These are phyloP conservation scores for Poeciliopsis retropinna DNA, from an alignment of 2,113 vertebrate species.

Conservation along the genomic window DNA sequence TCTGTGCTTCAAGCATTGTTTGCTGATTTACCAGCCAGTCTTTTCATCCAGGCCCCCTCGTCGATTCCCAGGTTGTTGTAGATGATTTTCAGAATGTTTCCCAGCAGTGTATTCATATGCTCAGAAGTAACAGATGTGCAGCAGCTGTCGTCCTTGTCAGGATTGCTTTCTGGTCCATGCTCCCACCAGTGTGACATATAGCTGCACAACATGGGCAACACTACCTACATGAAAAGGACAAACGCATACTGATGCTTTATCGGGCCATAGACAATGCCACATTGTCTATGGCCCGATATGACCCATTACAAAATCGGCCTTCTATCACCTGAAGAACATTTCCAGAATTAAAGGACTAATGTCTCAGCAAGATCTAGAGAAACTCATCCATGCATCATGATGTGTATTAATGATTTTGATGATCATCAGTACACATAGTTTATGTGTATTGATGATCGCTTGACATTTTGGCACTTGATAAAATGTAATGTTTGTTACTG, in stretches of 20 bases:
- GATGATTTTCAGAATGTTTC: conserved; percentile 96
- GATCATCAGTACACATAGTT: no score
- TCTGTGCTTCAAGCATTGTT: neutral
- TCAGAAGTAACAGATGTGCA: conserved; percentile 91
- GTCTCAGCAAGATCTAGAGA: no score
- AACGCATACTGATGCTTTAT: neutral
- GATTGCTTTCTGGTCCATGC: conserved; percentile 87
- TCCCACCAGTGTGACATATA: conserved; percentile 99
- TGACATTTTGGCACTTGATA: no score
- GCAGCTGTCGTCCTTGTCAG: conserved; percentile 81
- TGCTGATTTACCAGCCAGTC: conserved; percentile 86
- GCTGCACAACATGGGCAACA: conserved; percentile 94
- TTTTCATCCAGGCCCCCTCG: conserved; percentile 97
- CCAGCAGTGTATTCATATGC: conserved; percentile 94
- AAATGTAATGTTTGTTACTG: no score
- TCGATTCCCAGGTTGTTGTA: conserved; percentile 97
- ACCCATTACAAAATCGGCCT: no score
- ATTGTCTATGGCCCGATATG: no score
- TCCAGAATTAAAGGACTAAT: no score
- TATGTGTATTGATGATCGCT: no score
- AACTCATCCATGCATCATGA: no score
- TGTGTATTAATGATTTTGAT: no score
- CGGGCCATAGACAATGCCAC: no score
- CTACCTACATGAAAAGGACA: conserved; percentile 71
- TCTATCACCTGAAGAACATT: no score